Conservation (phyloP, 2,797 vertebrate genomes). For the Siniperca undulata region DNA sequence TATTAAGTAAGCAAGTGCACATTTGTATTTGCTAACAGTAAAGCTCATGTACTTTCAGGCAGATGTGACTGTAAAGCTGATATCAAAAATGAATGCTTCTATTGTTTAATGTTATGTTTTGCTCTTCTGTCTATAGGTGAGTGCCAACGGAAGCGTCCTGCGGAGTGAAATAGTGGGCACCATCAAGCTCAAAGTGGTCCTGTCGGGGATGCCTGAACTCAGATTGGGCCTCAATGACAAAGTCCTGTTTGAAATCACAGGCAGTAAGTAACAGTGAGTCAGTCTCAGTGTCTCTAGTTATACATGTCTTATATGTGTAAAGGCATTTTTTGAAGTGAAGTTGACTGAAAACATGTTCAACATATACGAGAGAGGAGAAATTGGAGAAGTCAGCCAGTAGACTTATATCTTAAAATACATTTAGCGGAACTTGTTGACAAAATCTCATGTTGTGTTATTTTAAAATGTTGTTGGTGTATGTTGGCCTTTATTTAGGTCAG, state of each 20-base stretch:
- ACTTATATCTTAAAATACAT: neutral
- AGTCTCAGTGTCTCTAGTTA: neutral
- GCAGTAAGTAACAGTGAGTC: slow-evolving; percentile 82
- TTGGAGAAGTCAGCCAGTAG: neutral
- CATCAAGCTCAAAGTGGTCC: slow-evolving; percentile 87
- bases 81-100: neutral
- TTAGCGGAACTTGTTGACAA: neutral
- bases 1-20: neutral
- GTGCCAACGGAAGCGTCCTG: slow-evolving; percentile 84
- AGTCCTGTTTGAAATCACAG: slow-evolving; percentile 89
- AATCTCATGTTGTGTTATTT: neutral
- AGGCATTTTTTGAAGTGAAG: neutral
- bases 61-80: neutral
- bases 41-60: neutral
- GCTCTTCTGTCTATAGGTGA: slow-evolving; percentile 78
- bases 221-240: slow-evolving; percentile 89
- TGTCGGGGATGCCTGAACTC: slow-evolving; percentile 90
- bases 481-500: neutral
- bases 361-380: neutral
- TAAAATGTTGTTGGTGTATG: neutral
- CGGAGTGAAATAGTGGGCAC: slow-evolving; percentile 87
- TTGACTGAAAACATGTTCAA: neutral
- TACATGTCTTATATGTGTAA: neutral
- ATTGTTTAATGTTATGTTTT: neutral
- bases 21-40: neutral